A percentile compares a stretch with the other conserved stretches of the same genome.
These are phyloP conservation scores for Solea solea DNA, from an alignment of 2,113 vertebrate genomes.

Conservation along the genomic window DNA sequence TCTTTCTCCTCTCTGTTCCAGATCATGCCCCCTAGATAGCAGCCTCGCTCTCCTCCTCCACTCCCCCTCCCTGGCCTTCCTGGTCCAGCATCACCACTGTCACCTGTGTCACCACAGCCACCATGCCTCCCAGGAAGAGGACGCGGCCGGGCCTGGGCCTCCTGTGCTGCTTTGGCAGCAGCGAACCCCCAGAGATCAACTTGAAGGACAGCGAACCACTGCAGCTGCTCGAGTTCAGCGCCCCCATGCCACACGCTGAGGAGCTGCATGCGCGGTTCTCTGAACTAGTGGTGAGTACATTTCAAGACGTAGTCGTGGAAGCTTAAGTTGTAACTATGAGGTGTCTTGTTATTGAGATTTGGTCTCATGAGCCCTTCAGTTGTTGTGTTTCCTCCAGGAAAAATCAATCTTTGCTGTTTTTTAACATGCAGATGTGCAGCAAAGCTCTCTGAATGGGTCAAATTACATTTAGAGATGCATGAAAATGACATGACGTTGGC, in stretches of 20 bases:
- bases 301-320: neutral
- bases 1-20: slow-evolving; percentile 66
- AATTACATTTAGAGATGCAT: too few species aligned
- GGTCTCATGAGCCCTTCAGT: neutral
- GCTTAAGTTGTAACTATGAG: neutral
- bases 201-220: slow-evolving; percentile 93
- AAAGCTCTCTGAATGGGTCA: too few species aligned
- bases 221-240: slow-evolving; percentile 94
- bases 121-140: slow-evolving; percentile 96
- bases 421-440: too few species aligned
- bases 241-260: slow-evolving; percentile 91
- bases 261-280: slow-evolving; percentile 95
- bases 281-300: slow-evolving; percentile 93
- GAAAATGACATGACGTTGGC: neutral
- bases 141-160: slow-evolving; percentile 92
- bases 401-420: too few species aligned
- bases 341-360: neutral
- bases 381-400: neutral
- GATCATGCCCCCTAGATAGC: slow-evolving; percentile 93
- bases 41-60: slow-evolving; percentile 50
- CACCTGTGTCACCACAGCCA: slow-evolving; percentile 66
- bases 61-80: slow-evolving; percentile 64
- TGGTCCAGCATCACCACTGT: slow-evolving; percentile 52
- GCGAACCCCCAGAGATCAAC: slow-evolving; percentile 93
- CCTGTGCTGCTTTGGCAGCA: slow-evolving; percentile 94